Conservation (phyloP, 2,888 invertebrate genomes). For the Spodoptera littoralis region DNA sequence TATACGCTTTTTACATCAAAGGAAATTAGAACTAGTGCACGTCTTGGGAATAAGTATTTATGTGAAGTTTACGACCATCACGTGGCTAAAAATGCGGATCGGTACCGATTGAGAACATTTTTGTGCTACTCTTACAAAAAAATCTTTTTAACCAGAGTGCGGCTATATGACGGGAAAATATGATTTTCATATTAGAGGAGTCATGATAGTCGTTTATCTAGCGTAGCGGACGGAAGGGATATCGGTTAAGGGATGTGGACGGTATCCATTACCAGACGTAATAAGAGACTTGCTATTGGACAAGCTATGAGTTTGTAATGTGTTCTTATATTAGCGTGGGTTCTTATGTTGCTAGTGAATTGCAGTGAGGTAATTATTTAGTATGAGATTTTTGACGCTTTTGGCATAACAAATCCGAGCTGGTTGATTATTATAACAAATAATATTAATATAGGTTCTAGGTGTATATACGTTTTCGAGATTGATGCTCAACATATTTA, state of each 20-base stretch:
- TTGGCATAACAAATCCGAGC: conserved; percentile 3
- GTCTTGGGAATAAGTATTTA: conserved; percentile 28
- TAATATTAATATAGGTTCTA: neutral
- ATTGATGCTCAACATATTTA: neutral
- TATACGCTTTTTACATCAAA: conserved; percentile 16
- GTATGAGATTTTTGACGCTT: neutral
- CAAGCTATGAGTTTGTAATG: conserved; percentile 7
- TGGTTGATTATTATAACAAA: conserved; percentile 14
- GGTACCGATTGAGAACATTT: conserved; percentile 13
- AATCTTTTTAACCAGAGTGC: conserved; percentile 15
- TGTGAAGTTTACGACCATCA: conserved; percentile 28
- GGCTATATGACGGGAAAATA: conserved; percentile 25
- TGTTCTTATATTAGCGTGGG: conserved; percentile 10
- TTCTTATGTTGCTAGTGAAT: conserved; percentile 4
- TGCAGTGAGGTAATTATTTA: conserved; percentile 9
- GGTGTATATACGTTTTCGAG: neutral
- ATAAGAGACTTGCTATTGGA: conserved; percentile 23
- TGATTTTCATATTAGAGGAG: conserved; percentile 42
- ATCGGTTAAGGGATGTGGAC: conserved; percentile 29
- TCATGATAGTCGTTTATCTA: conserved; percentile 45
- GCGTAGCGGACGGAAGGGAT: conserved; percentile 26
- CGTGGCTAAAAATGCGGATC: conserved; percentile 21
- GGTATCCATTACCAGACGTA: conserved; percentile 34
- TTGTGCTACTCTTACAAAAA: conserved; percentile 27
- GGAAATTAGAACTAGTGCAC: conserved; percentile 23